Percentiles rank a stretch among this genome's conserved stretches.
Conservation (phyloP, 2,888 invertebrate genomes). For the Amblyjoppa fuscipennis region DNA sequence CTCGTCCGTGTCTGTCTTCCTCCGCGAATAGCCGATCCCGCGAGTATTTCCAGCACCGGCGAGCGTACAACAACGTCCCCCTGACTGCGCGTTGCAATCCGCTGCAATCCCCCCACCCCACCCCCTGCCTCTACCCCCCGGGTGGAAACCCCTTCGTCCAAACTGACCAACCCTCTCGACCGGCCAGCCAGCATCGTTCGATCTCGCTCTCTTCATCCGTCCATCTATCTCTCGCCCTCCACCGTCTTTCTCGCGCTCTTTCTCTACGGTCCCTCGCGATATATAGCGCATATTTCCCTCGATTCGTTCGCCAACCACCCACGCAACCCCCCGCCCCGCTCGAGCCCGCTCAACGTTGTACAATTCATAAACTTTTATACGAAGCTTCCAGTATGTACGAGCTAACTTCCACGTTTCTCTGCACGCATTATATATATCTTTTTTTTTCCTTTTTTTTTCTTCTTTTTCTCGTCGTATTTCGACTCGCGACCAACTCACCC, state of each 20-base stretch:
- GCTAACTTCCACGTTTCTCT: conserved; percentile 80
- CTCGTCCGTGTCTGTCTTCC: conserved; percentile 82
- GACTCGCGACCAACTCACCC: conserved; percentile 35
- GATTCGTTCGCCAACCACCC: conserved; percentile 74
- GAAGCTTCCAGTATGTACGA: conserved; percentile 80
- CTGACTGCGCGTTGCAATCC: conserved; percentile 65
- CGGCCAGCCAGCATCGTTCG: conserved; percentile 56
- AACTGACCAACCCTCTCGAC: conserved; percentile 66
- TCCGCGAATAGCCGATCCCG: conserved; percentile 73
- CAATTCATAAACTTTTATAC: conserved; percentile 83
- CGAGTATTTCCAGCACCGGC: conserved; percentile 57
- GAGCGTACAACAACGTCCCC: conserved; percentile 48
- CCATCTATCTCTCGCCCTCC: conserved; percentile 39
- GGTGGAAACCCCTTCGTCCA: conserved; percentile 37
- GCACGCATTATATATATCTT: conserved; percentile 71
- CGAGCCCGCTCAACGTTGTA: conserved; percentile 52
- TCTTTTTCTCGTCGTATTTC: conserved; percentile 34
- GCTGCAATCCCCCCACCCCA: conserved; percentile 55
- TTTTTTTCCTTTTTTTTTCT: conserved; percentile 24
- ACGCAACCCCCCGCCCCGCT: conserved; percentile 69
- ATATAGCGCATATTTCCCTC: conserved; percentile 68
- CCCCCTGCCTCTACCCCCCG: no score
- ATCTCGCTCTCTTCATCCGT: conserved; percentile 54
- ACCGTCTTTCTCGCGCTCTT: conserved; percentile 50
- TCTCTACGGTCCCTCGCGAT: conserved; percentile 39